A percentile compares a stretch with the other conserved stretches of the same genome.
Evolutionary conservation across 2,113 vertebrate species (phyloP).

Genomic region (Nibea coibor): DNA sequence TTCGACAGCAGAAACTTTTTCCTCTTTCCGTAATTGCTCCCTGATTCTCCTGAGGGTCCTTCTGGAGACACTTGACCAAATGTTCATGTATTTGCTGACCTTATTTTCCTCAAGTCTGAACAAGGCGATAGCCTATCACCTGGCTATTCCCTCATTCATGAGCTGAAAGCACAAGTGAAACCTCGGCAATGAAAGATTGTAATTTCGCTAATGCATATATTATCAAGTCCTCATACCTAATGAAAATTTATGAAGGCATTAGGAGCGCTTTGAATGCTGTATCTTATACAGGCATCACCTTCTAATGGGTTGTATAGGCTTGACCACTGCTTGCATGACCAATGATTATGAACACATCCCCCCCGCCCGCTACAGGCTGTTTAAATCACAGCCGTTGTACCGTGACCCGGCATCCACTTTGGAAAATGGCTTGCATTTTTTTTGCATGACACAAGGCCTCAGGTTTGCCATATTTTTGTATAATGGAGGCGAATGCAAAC

Average conservation of each 20-base stretch:
- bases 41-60: constrained; percentile 40
- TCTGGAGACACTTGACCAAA: constrained; percentile 49
- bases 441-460: constrained; percentile 30
- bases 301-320: constrained; percentile 9
- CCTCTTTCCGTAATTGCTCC: constrained; percentile 13
- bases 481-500: constrained; percentile 20
- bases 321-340: constrained; percentile 2
- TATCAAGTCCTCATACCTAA: constrained; percentile 10
- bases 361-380: not conserved
- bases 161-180: not conserved
- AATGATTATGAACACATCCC: constrained; percentile 20
- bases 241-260: constrained; percentile 25
- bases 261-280: not conserved
- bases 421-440: constrained; percentile 38
- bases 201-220: not conserved
- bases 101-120: constrained; percentile 31
- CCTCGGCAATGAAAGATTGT: not conserved
- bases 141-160: constrained; percentile 26
- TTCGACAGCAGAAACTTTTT: constrained; percentile 24
- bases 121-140: constrained; percentile 34
- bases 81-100: constrained; percentile 46
- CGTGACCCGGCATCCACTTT: constrained; percentile 39
- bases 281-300: not conserved
- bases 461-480: constrained; percentile 21
- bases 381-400: constrained; percentile 34